Conservation (phyloP, 2,113 vertebrate genomes). For the Heterochromis multidens region DNA sequence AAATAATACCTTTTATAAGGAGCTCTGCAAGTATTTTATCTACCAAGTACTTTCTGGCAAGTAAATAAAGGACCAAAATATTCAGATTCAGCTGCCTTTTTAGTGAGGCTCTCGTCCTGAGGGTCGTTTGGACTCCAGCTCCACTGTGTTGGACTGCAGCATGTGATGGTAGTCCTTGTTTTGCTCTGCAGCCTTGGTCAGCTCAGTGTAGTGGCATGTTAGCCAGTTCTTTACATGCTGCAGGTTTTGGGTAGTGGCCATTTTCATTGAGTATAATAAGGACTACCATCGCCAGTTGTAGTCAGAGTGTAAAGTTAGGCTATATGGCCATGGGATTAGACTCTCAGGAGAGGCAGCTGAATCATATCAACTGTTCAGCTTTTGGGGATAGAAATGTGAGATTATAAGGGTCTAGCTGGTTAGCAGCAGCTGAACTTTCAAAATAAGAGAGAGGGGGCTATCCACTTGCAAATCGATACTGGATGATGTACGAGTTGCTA, state of each 20-base stretch:
- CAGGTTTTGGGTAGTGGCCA: no score
- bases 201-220: neutral
- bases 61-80: neutral
- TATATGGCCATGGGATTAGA: neutral
- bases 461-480: neutral
- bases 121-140: neutral
- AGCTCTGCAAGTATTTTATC: neutral
- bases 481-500: neutral
- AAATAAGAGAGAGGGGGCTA: neutral
- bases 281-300: neutral
- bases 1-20: neutral
- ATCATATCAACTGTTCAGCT: no score
- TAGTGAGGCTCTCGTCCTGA: neutral
- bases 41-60: neutral
- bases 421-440: neutral
- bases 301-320: neutral
- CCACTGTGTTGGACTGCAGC: no score
- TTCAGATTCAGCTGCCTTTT: neutral
- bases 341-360: neutral
- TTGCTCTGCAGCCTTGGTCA: no score
- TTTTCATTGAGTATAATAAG: neutral
- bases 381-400: no score
- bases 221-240: neutral
- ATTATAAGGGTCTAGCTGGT: neutral
- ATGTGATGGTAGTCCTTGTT: no score